Base-by-base conservation (phyloP, 1,140 invertebrate species). In the Papilio xuthus region DNA sequence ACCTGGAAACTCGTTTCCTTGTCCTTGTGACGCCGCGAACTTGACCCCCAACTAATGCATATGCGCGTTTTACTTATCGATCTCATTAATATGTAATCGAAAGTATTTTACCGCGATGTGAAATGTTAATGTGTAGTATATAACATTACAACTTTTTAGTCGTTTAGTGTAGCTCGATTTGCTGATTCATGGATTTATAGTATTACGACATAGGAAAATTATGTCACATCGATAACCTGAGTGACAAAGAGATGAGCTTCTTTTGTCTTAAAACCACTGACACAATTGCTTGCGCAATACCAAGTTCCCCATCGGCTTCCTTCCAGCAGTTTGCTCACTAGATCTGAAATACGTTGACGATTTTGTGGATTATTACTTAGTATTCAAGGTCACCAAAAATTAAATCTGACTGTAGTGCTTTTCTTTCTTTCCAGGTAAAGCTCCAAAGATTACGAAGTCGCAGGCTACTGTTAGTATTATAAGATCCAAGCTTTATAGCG, bases 401-500 rank as follows among this genome's bases (percentile, higher is more conserved):
- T 10, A 26, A 12, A 26, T 15, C 0, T 26, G 23, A 60, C 23
- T 60, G 26, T 23, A 26, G 2, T 60, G 18, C 26, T 26, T 60
- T 26, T 60, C 56, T 60, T 60, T 60, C 56, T 60, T 60, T 60
- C 10, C 23, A 60, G 56, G 56, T 60, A 60, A 60, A 60, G 10
- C 23, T 60, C 18, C 15, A 53, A 18, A 53, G 15, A 20, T 13
- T 60, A 18, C 56, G 4, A 18, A 60, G 3, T 26, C 23, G 18
- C n/a, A 18, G 10, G 8, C 10, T n/a, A 53, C n/a, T n/a, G 50
- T 53, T 53, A n/a, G 50, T 53, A 50, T 50, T 50, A 20, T 7
- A 44, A 44, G 9, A 44, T 44, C 10, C 42, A 44, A 44, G 2
- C 42, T 44, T 44, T 9, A 44, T 44, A 44, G 42, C 42, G 9